A percentile compares a stretch with the other conserved stretches of the same genome.
Conservation (phyloP, 2,113 vertebrate species). For the Craseonycteris thonglongyai region DNA sequence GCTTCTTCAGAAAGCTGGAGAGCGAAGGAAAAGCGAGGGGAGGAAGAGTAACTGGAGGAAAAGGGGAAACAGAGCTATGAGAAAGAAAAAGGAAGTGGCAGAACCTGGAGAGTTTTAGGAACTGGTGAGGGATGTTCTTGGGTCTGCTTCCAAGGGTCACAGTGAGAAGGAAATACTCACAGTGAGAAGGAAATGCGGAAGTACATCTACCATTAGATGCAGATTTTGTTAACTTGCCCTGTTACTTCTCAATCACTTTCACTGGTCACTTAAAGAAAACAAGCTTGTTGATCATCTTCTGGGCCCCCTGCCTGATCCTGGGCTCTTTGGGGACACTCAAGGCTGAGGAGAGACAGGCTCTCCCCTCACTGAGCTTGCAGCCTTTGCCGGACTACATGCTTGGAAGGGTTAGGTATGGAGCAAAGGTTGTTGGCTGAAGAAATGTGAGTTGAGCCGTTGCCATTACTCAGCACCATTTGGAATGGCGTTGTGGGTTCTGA, state of each 20-base stretch:
- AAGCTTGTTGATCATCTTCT: neutral
- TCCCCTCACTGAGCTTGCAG: neutral
- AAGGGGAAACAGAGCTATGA: neutral
- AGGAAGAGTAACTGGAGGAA: neutral
- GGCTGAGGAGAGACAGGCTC: neutral
- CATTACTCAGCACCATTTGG: accelerated
- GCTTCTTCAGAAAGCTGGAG: neutral
- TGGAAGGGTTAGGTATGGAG: neutral
- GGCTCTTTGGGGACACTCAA: neutral
- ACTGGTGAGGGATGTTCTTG: neutral
- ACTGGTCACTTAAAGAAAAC: neutral
- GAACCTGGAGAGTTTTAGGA: neutral
- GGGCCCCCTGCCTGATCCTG: neutral
- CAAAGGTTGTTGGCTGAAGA: neutral
- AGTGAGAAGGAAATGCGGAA: neutral
- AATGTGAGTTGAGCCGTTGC: neutral
- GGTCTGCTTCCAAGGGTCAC: neutral
- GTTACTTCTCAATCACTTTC: neutral
- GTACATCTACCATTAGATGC: neutral
- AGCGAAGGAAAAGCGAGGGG: neutral
- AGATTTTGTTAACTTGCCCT: neutral
- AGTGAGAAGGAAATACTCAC: neutral
- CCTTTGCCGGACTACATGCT: accelerated
- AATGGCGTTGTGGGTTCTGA: neutral
- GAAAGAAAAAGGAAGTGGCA: neutral